phyloP scores from a whole-genome alignment of 1,140 invertebrate species.

The Papilio aristodemus region DNA sequence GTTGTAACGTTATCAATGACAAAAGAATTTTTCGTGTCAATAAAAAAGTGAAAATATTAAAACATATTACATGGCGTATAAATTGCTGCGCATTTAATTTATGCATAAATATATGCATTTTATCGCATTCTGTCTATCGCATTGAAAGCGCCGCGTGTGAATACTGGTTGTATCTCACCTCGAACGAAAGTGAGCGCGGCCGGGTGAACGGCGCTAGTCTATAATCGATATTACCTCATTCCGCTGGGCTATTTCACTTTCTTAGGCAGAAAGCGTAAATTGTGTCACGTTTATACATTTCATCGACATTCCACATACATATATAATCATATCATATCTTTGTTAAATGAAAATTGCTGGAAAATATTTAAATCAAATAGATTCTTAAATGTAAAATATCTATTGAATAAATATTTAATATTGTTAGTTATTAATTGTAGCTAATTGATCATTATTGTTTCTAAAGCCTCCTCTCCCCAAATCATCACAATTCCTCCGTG shows the following conservation, averaged over 20 bases:
- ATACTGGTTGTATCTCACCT: conserved; percentile 41
- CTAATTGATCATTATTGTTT: no score
- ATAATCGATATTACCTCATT: conserved; percentile 60
- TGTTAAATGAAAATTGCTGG: no score
- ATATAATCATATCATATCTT: neutral
- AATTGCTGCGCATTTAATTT: neutral
- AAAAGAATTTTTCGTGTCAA: neutral
- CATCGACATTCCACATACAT: conserved; percentile 10
- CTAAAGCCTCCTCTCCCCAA: no score
- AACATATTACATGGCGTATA: neutral
- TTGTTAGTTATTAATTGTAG: no score
- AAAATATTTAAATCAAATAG: no score
- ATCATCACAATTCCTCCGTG: no score
- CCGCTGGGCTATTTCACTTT: conserved; percentile 66
- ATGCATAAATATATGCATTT: conserved; percentile 18
- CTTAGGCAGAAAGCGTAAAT: conserved; percentile 66
- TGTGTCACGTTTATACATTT: conserved; percentile 45
- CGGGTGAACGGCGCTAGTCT: conserved; percentile 51
- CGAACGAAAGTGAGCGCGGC: conserved; percentile 65
- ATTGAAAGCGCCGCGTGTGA: conserved; percentile 17
- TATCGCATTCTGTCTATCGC: neutral
- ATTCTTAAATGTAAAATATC: no score
- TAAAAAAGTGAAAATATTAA: neutral
- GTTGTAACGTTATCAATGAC: neutral
- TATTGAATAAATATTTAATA: no score